Evolutionary conservation across 1,140 invertebrate genomes (phyloP), one percentile per base, ranked within the genome.

Genomic region (Neodiprion pinetum): DNA sequence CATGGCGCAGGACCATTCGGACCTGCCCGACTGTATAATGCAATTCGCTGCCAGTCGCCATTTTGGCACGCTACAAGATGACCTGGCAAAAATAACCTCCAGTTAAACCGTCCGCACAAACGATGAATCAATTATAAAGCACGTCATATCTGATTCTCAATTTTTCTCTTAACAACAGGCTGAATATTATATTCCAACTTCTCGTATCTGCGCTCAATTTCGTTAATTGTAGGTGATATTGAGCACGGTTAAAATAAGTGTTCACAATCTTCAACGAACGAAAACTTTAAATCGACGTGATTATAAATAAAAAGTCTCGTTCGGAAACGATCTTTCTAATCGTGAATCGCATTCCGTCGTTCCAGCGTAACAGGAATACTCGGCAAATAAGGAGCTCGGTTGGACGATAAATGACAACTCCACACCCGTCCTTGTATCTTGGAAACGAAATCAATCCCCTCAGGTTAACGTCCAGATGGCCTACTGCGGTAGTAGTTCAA

Each of bases 1-100:
- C 79, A 75, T 76, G 80, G 81, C 79, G 80, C 76, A 4, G 28
- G 28, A 40, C 78, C 68, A 68, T 80, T 77, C 78, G 76, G 71
- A 75, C 73, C 80, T 78, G 80, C 23, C 67, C 78, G 76, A 80
- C 74, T 80, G 79, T 72, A 81, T 80, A 82, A 82, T 80, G 72
- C 61, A 78, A 67, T 77, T 67, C 76, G 78, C 75, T 80, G 74
- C 77, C 78, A 80, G 53, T 61, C 53, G 53, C 53, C 53, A 61
- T 61, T 61, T 61, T 61, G 53, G 53, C 53, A 61, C 53, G 53
- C n/a, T 61, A 61, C 53, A 61, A 61, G 53, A 61, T 61, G 53
- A 40, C 28, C 28, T 5, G 28, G 28, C 28, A 40, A 40, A 40
- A 40, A 40, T 40, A 40, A 40, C 28, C 5, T 40, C 28, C 28